Percentiles rank a stretch among this genome's conserved stretches.
phyloP scores from a whole-genome alignment of 2,888 invertebrate species.

The Leuctra nigra region DNA sequence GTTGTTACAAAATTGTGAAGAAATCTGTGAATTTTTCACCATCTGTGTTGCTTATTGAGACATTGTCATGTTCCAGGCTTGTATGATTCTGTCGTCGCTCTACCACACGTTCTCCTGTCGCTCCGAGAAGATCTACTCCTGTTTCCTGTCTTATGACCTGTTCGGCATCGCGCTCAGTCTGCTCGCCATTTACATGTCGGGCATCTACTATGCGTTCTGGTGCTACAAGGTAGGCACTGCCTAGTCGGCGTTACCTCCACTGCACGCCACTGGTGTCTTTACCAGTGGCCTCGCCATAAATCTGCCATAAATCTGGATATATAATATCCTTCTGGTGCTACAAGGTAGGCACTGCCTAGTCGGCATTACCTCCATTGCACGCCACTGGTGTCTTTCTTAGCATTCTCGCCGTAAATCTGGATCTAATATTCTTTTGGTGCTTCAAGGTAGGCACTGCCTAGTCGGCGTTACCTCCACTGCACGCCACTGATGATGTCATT shows the following conservation, averaged over 20 bases:
- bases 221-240: slow-evolving; percentile 84
- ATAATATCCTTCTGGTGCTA: slow-evolving; percentile 97
- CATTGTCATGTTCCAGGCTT: slow-evolving; percentile 58
- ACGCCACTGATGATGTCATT: too few species aligned
- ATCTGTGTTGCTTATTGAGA: not conserved
- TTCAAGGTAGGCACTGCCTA: slow-evolving; percentile 78
- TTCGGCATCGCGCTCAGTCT: slow-evolving; percentile 90
- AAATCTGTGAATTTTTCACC: too few species aligned
- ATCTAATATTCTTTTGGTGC: slow-evolving; percentile 97
- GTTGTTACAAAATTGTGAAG: too few species aligned
- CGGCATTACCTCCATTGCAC: too few species aligned
- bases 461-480: too few species aligned
- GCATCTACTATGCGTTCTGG: slow-evolving; percentile 96
- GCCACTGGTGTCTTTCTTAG: too few species aligned
- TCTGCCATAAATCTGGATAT: too few species aligned
- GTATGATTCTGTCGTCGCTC: slow-evolving; percentile 85
- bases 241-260: too few species aligned
- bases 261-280: too few species aligned
- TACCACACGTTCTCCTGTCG: slow-evolving; percentile 94
- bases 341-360: slow-evolving; percentile 73
- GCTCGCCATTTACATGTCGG: slow-evolving; percentile 90
- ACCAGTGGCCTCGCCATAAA: too few species aligned
- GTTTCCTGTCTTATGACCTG: slow-evolving; percentile 84
- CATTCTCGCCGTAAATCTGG: too few species aligned
- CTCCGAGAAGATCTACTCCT: slow-evolving; percentile 76